Evolutionary conservation across 2,113 vertebrate species (phyloP).

Genomic region (Leptobrachium leishanense): DNA sequence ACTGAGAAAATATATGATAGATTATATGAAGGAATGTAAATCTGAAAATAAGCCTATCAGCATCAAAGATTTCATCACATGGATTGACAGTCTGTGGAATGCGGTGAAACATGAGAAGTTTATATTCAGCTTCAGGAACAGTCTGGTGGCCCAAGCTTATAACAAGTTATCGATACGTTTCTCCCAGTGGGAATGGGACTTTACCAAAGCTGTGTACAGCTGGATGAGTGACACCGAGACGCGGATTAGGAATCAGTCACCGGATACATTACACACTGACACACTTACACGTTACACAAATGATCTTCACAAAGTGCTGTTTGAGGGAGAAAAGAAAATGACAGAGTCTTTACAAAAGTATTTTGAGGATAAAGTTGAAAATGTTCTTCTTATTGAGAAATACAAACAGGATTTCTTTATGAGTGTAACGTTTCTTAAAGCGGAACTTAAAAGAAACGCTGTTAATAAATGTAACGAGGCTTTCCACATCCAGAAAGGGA

Average conservation of each 20-base stretch:
- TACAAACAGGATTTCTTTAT: constrained; percentile 57
- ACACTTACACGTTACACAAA: background rate
- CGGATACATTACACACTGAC: constrained; percentile 1
- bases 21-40: constrained; percentile 57
- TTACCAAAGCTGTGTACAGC: constrained; percentile 58
- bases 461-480: constrained; percentile 49
- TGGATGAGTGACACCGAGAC: constrained; percentile 56
- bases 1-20: constrained; percentile 51
- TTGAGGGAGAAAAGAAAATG: background rate
- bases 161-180: constrained; percentile 39
- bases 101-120: constrained; percentile 32
- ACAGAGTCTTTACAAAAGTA: background rate
- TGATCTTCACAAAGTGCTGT: background rate
- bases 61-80: constrained; percentile 59
- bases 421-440: constrained; percentile 53
- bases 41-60: constrained; percentile 51
- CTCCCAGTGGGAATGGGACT: constrained; percentile 56
- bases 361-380: constrained; percentile 8
- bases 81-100: constrained; percentile 56
- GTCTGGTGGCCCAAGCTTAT: constrained; percentile 47
- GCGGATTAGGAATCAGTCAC: constrained; percentile 48
- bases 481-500: constrained; percentile 55
- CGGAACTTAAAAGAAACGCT: constrained; percentile 49
- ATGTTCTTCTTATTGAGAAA: constrained; percentile 53
- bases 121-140: constrained; percentile 49